Base-by-base conservation (phyloP, 2,888 invertebrate species). In the Ichneumoninae sp. region DNA sequence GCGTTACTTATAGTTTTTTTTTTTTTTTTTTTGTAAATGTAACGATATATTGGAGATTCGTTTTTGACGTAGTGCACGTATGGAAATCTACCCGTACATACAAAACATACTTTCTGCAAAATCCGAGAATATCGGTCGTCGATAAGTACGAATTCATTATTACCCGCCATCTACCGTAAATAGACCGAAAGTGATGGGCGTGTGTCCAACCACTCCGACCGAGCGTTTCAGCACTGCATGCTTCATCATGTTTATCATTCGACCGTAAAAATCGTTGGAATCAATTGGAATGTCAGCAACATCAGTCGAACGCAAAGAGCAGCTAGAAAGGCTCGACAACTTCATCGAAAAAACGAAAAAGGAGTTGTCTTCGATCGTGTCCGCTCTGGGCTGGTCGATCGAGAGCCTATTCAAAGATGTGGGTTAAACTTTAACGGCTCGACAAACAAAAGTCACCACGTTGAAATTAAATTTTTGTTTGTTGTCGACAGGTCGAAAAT, bases 401-500 rank as follows among this genome's bases (percentile, higher is more conserved):
- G 87, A 90, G 33, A 89, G 84, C 30, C 82, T 90, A 62, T 81
- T 84, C 40, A 62, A 79, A 8, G 60, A 89, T 30, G 92, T 92
- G 87, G 81, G 87, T 86, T 57, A 80, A 69, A 30, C 19, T 5
- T 19, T 40, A 30, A n/a, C 13, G 5, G 77, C 22, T n/a, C 4
- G 26, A 54, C 26, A 60, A 60, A 50, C 26, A 52, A 40, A 36
- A 22, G 13, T 3, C 57, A 30, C 30, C 36, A 6, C 33, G 1
- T 65, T 6, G 6, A 65, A 72, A 22, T 71, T 13, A 74, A 3
- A n/a, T 26, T 33, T 44, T 72, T 80, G 52, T 47, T 16, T 7
- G 54, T 77, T 57, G 2, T 26, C 3, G 72, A 72, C 75, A 94
- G 91, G 88, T 90, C 65, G 90, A 91, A 76, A 87, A 88, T 36